phyloP scores from a whole-genome alignment of 2,113 vertebrate species.

The Corvus hawaiiensis region DNA sequence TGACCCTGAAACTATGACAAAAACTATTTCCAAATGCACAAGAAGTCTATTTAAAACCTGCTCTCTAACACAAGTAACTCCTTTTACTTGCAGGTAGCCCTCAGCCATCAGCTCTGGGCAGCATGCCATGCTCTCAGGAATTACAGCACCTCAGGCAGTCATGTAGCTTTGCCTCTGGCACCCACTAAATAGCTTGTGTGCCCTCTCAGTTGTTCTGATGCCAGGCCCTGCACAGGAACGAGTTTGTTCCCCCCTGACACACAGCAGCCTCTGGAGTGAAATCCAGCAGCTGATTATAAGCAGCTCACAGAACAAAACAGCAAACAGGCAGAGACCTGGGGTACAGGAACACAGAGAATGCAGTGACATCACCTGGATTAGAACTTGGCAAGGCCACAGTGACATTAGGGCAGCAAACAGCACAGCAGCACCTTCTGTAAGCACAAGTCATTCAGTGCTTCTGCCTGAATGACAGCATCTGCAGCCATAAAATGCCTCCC shows the following conservation, averaged over 20 bases:
- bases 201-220: neutral
- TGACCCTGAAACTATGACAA: constrained; percentile 30
- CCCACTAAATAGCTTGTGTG: neutral
- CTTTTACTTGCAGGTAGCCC: constrained; percentile 30
- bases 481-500: neutral
- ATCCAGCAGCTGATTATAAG: neutral
- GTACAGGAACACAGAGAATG: neutral
- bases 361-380: neutral
- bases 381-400: neutral
- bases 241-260: neutral
- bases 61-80: constrained; percentile 30
- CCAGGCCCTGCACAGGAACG: neutral
- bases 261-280: neutral
- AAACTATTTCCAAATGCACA: constrained; percentile 9
- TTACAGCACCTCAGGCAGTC: constrained; percentile 1
- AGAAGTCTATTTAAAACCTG: constrained; percentile 37
- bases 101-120: constrained; percentile 5
- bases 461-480: neutral
- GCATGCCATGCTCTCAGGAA: neutral
- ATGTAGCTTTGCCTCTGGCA: constrained; percentile 21
- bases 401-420: neutral
- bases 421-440: neutral
- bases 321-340: neutral
- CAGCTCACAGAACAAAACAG: neutral
- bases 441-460: neutral